Base-by-base conservation (phyloP, 2,113 vertebrate genomes). In the Gnathonemus echidnorhynchus region DNA sequence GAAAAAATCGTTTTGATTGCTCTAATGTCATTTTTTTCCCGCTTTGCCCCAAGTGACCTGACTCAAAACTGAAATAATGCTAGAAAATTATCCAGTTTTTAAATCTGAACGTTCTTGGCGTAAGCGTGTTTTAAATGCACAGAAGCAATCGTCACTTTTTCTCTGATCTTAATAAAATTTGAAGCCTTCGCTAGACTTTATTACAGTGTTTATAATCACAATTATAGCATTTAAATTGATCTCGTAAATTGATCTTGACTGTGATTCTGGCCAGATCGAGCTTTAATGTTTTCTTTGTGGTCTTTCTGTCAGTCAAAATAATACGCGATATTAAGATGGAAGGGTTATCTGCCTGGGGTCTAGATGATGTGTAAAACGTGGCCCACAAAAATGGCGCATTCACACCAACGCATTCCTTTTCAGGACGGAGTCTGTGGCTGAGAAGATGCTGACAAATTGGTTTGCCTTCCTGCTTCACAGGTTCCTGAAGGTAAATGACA, bases 381-480 rank as follows among this genome's bases (percentile, higher is more conserved):
- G 15, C 35, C 31, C 35, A 80, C 74, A 17, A 39, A 39, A 35
- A 17, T 74, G 66, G 66, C 66, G 2, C 3, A 6, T 42, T 80
- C 4, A 80, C 15, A 1, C 35, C 74, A 2, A 17, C 7, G 17
- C 35, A 17, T 17, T 42, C 0, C 31, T 90, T 58, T 91, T 45
- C 90, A 97, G 97, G 93, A 97, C 97, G 0, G 97, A 97, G 92
- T 97, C 97, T 0, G 97, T 97, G 91, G 97, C 97, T 0, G 97
- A 97, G 94, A 97, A 97, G 95, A 97, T 97, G 97, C 93, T 97
- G 93, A 97, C 97, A 0, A 97, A 97, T 88, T 97, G 97, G 97
- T 97, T 97, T 17, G 96, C 97, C 89, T 97, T 97, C 92, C 96
- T 97, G 1, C 95, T 97, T 3, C 97, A 97, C 93, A 96, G 95